Evolutionary conservation across 1,140 invertebrate genomes (phyloP).

Genomic region (Euglossa dilemma): DNA sequence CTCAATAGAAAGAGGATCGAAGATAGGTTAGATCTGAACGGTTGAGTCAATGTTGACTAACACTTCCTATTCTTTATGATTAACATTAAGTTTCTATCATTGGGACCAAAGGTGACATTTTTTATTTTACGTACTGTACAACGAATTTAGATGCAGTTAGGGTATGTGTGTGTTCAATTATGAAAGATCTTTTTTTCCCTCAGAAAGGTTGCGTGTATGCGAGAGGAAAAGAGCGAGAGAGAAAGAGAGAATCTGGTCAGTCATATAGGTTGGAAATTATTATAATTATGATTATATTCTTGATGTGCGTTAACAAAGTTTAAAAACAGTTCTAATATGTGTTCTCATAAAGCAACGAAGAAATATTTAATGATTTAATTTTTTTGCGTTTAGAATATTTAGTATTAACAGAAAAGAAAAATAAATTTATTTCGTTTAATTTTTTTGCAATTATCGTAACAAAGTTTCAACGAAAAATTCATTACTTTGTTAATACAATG

Average conservation of each 20-base stretch:
- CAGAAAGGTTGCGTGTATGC: too few species aligned
- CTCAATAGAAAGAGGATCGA: slow-evolving; percentile 16
- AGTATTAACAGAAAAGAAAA: background rate
- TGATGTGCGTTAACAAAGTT: background rate
- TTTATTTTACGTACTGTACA: slow-evolving; percentile 73
- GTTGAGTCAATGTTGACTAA: slow-evolving; percentile 64
- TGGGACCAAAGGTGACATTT: slow-evolving; percentile 80
- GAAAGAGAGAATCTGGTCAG: slow-evolving; percentile 65
- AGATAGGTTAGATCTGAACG: slow-evolving; percentile 59
- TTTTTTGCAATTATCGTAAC: background rate
- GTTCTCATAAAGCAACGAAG: slow-evolving; percentile 10
- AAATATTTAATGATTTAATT: background rate
- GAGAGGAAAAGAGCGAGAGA: background rate
- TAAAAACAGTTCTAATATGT: slow-evolving; percentile 1
- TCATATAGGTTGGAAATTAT: slow-evolving; percentile 36
- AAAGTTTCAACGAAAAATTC: background rate
- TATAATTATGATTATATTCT: background rate
- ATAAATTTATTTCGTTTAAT: background rate
- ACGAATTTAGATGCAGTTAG: slow-evolving; percentile 66
- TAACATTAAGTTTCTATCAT: slow-evolving; percentile 78
- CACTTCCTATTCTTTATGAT: slow-evolving; percentile 69
- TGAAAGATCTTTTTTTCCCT: slow-evolving; percentile 32
- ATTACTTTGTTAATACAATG: slow-evolving; percentile 13
- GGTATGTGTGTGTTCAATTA: slow-evolving; percentile 44
- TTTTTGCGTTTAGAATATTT: background rate